A percentile compares a stretch with the other conserved stretches of the same genome.
Evolutionary conservation across 2,113 vertebrate species (phyloP).

Genomic region (Mixornis gularis): DNA sequence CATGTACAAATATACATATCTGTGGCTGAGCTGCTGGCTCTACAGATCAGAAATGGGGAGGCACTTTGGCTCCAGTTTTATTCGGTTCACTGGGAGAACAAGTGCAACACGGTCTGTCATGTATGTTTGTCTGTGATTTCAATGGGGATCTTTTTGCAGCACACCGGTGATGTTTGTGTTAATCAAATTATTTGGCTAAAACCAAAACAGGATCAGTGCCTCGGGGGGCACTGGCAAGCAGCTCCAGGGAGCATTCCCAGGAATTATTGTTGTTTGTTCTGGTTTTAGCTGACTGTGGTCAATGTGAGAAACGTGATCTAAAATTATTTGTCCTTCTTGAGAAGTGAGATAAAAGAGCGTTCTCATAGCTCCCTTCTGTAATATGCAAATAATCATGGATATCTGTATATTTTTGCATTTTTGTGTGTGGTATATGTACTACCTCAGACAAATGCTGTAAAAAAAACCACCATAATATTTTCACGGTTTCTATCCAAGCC

Average conservation of each 20-base stretch:
- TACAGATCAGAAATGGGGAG: background rate
- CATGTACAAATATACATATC: background rate
- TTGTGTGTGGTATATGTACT: constrained; percentile 63
- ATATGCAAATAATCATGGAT: constrained; percentile 6
- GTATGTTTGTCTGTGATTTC: constrained; percentile 7
- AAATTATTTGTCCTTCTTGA: background rate
- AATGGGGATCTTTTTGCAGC: background rate
- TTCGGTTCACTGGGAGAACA: background rate
- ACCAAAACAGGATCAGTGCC: background rate
- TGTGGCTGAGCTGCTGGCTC: background rate
- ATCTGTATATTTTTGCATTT: constrained; percentile 53
- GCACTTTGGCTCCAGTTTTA: background rate
- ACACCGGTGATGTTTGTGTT: background rate
- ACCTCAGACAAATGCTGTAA: constrained; percentile 65
- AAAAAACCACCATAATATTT: background rate
- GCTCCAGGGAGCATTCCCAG: background rate
- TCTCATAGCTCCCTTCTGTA: constrained; percentile 6
- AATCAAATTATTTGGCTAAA: background rate
- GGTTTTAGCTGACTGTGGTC: background rate
- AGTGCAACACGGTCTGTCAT: background rate
- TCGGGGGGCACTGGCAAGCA: background rate
- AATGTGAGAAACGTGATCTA: background rate
- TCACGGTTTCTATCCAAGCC: constrained; percentile 16
- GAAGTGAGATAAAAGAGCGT: background rate
- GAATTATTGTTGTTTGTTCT: background rate